Base-by-base conservation (phyloP, 2,888 invertebrate species). In the Eugnorisma glareosa region DNA sequence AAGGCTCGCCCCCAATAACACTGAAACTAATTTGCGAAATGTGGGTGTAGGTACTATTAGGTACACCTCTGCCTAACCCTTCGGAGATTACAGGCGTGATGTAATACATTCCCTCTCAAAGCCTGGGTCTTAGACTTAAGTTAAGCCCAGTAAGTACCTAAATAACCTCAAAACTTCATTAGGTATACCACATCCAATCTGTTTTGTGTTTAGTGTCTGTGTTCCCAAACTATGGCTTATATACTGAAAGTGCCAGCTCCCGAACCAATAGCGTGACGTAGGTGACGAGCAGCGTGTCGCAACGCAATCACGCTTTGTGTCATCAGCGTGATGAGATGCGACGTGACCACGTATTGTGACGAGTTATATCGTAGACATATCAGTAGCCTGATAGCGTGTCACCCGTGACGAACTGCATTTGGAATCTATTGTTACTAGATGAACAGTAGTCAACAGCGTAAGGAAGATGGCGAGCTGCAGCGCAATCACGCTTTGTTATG, bases 291-390 rank as follows among this genome's bases (percentile, higher is more conserved):
- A 67, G 21, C 66, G 79, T 67, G 61, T 61, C 15, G 40, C 75
- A 67, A 71, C 2, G 35, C 74, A 82, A 85, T 85, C 82, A 82
- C 57, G 85, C 70, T 79, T 83, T 67, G 24, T 79, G 18, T 45
- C 51, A 63, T 45, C 54, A 72, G 21, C 40, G 57, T 79, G 51
- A 71, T 51, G 43, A 63, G n/a, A 67, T 37, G 31, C 15, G 31
- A 61, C 24, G 69, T 13, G 7, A 59, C 21, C 8, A 5, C 2
- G 4, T 10, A 15, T 64, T 75, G 63, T 48, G 24, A 24, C 15
- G 51, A 48, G 48, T 10, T 24, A 48, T 43, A 43, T 11, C 40
- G 40, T 40, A 40, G 43, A 43, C 43, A n/a, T n/a, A n/a, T n/a
- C n/a, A 15, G 0, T 2, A 40, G 40, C 40, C 40, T 15, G 4